Conservation (phyloP, 1,140 invertebrate genomes). For the Bombus pascuorum region DNA sequence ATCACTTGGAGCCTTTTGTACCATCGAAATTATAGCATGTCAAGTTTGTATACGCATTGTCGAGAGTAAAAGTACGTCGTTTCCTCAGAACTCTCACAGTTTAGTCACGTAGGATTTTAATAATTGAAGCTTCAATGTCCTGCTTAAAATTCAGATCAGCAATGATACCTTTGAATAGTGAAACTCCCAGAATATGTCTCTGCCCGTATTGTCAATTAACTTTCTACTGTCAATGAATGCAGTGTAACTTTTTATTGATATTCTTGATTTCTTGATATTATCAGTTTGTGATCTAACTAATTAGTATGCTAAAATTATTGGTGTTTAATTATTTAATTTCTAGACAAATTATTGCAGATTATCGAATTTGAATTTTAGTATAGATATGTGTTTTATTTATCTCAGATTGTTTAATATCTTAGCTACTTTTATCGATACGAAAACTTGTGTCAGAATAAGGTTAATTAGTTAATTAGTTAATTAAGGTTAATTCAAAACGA, state of each 20-base stretch:
- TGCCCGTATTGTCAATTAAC: background rate
- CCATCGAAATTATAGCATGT: background rate
- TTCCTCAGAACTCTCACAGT: background rate
- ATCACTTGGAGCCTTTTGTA: background rate
- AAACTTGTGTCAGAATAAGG: no score
- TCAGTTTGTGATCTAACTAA: background rate
- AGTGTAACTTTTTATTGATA: background rate
- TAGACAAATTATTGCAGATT: no score
- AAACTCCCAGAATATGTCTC: background rate
- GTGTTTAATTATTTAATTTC: no score
- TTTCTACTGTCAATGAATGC: slow-evolving; percentile 7
- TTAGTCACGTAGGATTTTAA: slow-evolving; percentile 36
- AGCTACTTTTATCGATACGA: no score
- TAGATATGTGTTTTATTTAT: no score
- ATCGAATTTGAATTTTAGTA: no score
- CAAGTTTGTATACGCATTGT: background rate
- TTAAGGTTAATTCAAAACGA: no score
- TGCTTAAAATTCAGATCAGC: slow-evolving; percentile 10
- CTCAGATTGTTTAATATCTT: no score
- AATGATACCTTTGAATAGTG: slow-evolving; percentile 1
- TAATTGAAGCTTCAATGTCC: background rate
- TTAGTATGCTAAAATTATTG: background rate
- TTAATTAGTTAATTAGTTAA: no score
- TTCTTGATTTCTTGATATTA: no score
- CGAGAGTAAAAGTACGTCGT: slow-evolving; percentile 36